phyloP scores from a whole-genome alignment of 2,797 vertebrate genomes.

The Eleutherodactylus coqui region DNA sequence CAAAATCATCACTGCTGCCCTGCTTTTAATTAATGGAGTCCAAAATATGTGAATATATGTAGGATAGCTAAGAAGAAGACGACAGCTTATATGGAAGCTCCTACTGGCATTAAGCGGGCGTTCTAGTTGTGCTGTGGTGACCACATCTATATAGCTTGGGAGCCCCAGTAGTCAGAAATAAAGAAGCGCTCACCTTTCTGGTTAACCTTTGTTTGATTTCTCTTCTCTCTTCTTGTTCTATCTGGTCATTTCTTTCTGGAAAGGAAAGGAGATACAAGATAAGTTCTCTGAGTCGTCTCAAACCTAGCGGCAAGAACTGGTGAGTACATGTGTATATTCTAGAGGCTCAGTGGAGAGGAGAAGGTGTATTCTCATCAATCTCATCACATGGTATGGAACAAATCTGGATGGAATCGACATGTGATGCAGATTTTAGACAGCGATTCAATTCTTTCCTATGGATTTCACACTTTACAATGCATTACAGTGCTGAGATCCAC shows the following conservation, averaged over 20 bases:
- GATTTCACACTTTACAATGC: too few relatives aligned
- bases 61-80: neutral
- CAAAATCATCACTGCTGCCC: neutral
- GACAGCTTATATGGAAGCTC: neutral
- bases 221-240: slow-evolving; percentile 92
- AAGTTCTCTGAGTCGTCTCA: neutral
- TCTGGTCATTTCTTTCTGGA: slow-evolving; percentile 95
- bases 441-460: too few relatives aligned
- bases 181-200: slow-evolving; percentile 84
- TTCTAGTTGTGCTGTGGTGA: too few relatives aligned
- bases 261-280: slow-evolving; percentile 35
- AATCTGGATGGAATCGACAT: too few relatives aligned
- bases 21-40: neutral
- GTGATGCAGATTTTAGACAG: too few relatives aligned
- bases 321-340: neutral
- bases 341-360: neutral
- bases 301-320: neutral
- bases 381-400: too few relatives aligned
- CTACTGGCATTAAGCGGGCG: too few relatives aligned
- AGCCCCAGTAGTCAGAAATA: neutral
- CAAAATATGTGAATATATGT: neutral
- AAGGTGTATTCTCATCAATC: too few relatives aligned
- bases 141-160: neutral
- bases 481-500: too few relatives aligned
- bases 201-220: slow-evolving; percentile 97